phyloP scores from a whole-genome alignment of 1,140 invertebrate genomes.

The Lepidurus packardi region DNA sequence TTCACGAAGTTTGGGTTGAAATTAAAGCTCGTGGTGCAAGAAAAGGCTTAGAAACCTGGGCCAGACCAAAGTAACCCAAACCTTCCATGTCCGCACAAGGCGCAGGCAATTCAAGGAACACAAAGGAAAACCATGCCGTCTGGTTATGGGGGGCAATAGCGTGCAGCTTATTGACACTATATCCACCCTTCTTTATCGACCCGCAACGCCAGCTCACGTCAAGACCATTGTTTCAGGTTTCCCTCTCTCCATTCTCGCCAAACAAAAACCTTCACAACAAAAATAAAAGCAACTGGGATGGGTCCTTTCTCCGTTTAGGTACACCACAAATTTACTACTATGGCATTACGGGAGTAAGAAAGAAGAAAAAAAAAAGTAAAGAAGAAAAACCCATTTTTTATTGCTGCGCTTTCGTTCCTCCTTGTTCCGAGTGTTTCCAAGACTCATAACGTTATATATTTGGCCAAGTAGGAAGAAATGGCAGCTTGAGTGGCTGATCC shows the following conservation, averaged over 20 bases:
- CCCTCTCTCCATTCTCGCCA: background rate
- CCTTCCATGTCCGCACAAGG: background rate
- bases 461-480: background rate
- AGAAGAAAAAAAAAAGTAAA: background rate
- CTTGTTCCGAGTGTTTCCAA: background rate
- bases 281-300: background rate
- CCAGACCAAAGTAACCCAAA: background rate
- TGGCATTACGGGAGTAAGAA: too few species aligned
- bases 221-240: background rate
- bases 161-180: slow-evolving; percentile 14
- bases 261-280: background rate
- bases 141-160: slow-evolving; percentile 11
- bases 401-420: background rate
- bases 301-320: background rate
- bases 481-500: slow-evolving; percentile 1
- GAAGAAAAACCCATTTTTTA: background rate
- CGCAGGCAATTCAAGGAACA: background rate
- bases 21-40: background rate
- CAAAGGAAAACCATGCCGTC: slow-evolving; percentile 13
- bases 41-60: background rate
- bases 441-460: background rate
- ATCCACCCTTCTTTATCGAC: slow-evolving; percentile 13
- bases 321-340: background rate
- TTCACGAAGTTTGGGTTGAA: too few species aligned
- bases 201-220: background rate